Conservation (phyloP, 1,140 invertebrate genomes). For the Philaenus spumarius region DNA sequence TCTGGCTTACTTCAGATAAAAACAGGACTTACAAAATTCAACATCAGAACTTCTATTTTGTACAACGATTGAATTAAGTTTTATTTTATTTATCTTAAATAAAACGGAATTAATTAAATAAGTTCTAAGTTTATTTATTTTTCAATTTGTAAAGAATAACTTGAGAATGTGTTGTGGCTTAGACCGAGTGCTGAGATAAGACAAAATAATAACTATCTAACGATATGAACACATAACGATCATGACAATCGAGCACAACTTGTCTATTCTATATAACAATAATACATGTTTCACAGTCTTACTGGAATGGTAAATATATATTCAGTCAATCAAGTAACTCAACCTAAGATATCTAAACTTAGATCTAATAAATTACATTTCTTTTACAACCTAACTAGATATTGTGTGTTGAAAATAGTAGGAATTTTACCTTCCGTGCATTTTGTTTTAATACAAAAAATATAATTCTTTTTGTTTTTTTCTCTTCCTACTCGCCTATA, state of each 20-base stretch:
- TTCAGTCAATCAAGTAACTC: constrained; percentile 17
- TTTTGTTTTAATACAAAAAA: constrained; percentile 19
- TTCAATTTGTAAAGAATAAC: too few relatives aligned
- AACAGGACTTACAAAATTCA: too few relatives aligned
- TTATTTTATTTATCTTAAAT: too few relatives aligned
- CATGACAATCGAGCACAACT: constrained; percentile 4
- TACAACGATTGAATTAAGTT: too few relatives aligned
- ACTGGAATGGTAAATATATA: constrained; percentile 14
- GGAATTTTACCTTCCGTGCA: constrained; percentile 18
- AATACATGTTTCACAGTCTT: constrained; percentile 10
- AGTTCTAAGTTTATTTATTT: too few relatives aligned
- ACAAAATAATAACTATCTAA: too few relatives aligned
- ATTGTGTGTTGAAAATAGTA: constrained; percentile 19
- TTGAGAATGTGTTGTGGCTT: too few relatives aligned
- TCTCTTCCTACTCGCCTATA: constrained; percentile 2
- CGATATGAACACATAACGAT: too few relatives aligned
- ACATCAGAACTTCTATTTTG: too few relatives aligned
- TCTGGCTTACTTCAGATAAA: too few relatives aligned
- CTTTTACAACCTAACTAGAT: constrained; percentile 19
- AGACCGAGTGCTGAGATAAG: too few relatives aligned
- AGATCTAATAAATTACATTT: constrained; percentile 4
- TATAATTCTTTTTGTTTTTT: constrained; percentile 10
- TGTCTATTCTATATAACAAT: constrained; percentile 6
- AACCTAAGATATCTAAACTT: constrained; percentile 14
- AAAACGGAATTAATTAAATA: too few relatives aligned